These are phyloP conservation scores for Rhagonycha fulva DNA, from an alignment of 2,888 invertebrate genomes.

Conservation along the genomic window DNA sequence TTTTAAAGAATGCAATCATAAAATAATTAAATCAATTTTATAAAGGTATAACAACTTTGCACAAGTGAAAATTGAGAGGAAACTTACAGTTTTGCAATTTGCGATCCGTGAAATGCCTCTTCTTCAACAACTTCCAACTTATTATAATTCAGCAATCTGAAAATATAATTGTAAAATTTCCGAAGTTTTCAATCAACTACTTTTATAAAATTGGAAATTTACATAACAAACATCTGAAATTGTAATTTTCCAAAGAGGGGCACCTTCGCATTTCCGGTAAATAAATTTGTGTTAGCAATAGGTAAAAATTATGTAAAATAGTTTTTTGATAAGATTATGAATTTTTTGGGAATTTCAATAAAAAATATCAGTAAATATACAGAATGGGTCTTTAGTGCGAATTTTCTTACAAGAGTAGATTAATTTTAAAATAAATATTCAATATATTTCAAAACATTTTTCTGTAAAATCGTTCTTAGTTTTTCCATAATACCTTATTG, in stretches of 20 bases:
- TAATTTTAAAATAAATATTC: too few species aligned
- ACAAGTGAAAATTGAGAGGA: background rate
- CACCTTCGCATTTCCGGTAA: background rate
- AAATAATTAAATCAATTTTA: background rate
- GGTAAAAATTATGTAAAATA: background rate
- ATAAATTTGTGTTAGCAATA: background rate
- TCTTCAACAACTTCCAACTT: slow-evolving; percentile 70
- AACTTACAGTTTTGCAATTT: slow-evolving; percentile 68
- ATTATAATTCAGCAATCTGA: slow-evolving; percentile 75
- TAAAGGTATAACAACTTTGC: background rate
- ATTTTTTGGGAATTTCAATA: background rate
- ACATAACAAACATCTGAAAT: background rate
- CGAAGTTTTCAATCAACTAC: background rate
- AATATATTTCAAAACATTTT: too few species aligned
- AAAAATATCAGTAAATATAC: background rate
- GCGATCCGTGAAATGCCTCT: slow-evolving; percentile 75
- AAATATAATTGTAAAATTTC: slow-evolving; percentile 39
- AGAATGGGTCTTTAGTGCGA: too few species aligned
- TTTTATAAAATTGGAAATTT: background rate
- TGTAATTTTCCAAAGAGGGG: background rate
- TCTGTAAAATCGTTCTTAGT: too few species aligned
- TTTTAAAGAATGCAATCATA: background rate
- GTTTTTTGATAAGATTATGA: background rate
- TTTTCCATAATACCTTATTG: too few species aligned
- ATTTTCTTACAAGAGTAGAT: too few species aligned